phyloP scores from a whole-genome alignment of 2,888 invertebrate species.

The Leptothorax acervorum region DNA sequence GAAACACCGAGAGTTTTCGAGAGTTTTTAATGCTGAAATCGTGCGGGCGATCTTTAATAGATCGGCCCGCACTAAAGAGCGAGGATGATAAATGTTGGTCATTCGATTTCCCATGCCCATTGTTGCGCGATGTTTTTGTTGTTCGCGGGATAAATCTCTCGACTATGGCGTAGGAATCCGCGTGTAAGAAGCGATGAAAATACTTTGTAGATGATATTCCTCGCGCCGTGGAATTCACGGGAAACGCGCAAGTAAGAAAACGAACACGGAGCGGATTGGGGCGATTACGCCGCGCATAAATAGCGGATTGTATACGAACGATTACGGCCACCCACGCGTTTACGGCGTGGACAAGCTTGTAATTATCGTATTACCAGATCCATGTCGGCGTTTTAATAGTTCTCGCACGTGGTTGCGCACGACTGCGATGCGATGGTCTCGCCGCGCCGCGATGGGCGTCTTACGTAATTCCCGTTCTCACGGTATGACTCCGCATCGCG shows the following conservation, averaged over 20 bases:
- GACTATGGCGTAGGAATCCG: background rate
- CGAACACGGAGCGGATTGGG: background rate
- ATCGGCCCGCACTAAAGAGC: background rate
- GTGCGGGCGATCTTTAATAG: background rate
- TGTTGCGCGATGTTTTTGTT: background rate
- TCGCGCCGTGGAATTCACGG: background rate
- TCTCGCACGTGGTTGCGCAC: background rate
- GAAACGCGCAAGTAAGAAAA: background rate
- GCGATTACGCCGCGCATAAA: background rate
- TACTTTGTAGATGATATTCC: background rate
- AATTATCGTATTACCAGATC: constrained; percentile 33
- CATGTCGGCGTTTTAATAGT: constrained; percentile 6
- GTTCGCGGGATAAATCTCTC: background rate
- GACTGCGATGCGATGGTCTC: background rate
- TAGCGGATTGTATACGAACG: constrained; percentile 13
- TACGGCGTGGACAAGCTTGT: constrained; percentile 6
- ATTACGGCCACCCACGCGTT: constrained; percentile 3
- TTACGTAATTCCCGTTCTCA: constrained; percentile 50
- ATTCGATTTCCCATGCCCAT: background rate
- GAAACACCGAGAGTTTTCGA: constrained; percentile 28
- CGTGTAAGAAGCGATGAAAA: background rate
- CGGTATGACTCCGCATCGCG: constrained; percentile 25
- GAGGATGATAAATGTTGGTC: background rate
- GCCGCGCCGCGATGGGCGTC: constrained; percentile 1
- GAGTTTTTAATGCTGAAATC: background rate